Evolutionary conservation across 2,797 vertebrate genomes (phyloP).

Genomic region (Hoplostethus mediterraneus): DNA sequence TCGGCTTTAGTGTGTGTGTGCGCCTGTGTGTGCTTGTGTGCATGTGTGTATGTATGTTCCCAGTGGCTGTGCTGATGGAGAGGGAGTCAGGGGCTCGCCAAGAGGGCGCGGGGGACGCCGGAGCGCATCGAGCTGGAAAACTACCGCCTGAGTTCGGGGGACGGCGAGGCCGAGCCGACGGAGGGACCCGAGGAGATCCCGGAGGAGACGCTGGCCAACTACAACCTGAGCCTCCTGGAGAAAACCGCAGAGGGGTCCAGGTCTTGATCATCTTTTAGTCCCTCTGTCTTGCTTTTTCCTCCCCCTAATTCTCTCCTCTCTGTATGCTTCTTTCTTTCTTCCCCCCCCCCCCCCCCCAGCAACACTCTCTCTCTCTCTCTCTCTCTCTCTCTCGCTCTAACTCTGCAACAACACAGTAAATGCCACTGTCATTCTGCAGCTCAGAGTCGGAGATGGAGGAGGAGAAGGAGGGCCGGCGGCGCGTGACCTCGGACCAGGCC

Average conservation of each 20-base stretch:
- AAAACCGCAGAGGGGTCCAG: conserved; percentile 28
- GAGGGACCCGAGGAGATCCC: conserved; percentile 88
- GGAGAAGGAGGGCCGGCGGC: conserved; percentile 79
- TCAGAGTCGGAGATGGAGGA: conserved; percentile 90
- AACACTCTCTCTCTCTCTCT: too few relatives aligned
- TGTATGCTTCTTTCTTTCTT: background rate
- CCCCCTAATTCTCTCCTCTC: background rate
- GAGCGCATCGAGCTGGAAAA: conserved; percentile 95
- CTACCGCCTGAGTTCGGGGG: conserved; percentile 80
- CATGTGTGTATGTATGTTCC: conserved; percentile 63
- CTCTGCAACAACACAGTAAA: background rate
- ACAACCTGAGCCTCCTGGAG: conserved; percentile 89
- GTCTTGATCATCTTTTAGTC: conserved; percentile 17
- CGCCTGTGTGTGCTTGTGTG: conserved; percentile 69
- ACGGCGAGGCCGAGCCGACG: conserved; percentile 63
- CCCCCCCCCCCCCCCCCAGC: background rate
- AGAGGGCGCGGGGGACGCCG: conserved; percentile 85
- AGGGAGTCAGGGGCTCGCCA: conserved; percentile 83
- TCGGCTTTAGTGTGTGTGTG: conserved; percentile 78
- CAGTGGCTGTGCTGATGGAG: conserved; percentile 87
- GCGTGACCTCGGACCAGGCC: conserved; percentile 80
- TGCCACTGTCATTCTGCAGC: conserved; percentile 75
- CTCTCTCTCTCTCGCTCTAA: background rate
- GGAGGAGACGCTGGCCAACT: conserved; percentile 90
- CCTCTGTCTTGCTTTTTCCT: background rate